Evolutionary conservation across 2,888 invertebrate genomes (phyloP).

Genomic region (Agrilus mali): DNA sequence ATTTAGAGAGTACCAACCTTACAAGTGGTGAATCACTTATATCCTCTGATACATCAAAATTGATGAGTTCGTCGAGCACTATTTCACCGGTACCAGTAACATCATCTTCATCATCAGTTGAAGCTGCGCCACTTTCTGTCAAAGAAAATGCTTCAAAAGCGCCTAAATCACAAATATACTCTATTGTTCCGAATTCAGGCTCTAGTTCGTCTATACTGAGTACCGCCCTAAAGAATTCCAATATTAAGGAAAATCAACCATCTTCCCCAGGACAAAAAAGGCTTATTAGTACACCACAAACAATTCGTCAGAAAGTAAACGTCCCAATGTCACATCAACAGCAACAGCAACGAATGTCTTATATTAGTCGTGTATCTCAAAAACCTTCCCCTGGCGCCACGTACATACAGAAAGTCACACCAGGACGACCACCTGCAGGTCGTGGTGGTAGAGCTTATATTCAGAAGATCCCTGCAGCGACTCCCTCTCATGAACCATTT

Average conservation of each 20-base stretch:
- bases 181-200: not conserved
- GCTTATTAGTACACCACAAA: constrained; percentile 11
- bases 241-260: constrained; percentile 14
- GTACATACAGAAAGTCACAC: constrained; percentile 8
- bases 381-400: constrained; percentile 4
- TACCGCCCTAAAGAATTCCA: constrained; percentile 26
- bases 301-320: constrained; percentile 27
- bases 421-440: not conserved
- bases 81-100: no score
- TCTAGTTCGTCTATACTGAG: constrained; percentile 24
- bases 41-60: no score
- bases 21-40: no score
- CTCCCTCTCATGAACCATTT: constrained; percentile 15
- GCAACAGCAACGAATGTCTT: not conserved
- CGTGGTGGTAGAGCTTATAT: no score
- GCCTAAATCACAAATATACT: constrained; percentile 4
- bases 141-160: constrained; percentile 1
- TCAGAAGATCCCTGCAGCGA: constrained; percentile 13
- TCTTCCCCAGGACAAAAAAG: constrained; percentile 8
- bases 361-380: no score
- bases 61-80: no score
- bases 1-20: no score
- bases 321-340: constrained; percentile 1
- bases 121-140: not conserved
- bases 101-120: not conserved